Evolutionary conservation across 2,888 invertebrate species (phyloP), one percentile per base, ranked within the genome.

Genomic region (Scaptomyza tumidula): DNA sequence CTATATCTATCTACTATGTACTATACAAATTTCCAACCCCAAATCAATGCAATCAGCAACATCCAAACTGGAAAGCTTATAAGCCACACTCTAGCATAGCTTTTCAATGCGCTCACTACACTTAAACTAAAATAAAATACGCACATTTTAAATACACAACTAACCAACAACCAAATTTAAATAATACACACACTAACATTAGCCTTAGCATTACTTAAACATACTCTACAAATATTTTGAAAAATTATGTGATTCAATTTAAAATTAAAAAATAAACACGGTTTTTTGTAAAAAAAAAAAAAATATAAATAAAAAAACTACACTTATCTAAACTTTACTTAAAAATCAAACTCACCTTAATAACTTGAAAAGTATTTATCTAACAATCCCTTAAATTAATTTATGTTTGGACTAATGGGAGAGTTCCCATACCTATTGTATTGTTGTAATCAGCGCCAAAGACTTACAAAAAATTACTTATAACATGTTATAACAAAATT

Each of bases 181-280:
- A 41, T 43, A 62, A 56, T 33, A 43, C 43, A 45, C 64, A 59
- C 31, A 71, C 50, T 71, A 70, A 77, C 49, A 71, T 46, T 84
- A 81, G 85, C 37, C 52, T 87, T 80, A 78, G 86, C 68, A 67
- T 76, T 65, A 68, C 66, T 76, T 69, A 64, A 66, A 60, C 66
- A 59, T 58, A 75, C 49, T 65, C 57, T 61, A 67, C 46, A 79
- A 70, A 77, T 64, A 79, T 80, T 84, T 80, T 75, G 58, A 84
- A 58, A 76, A 80, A 69, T 77, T 88, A 82, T 85, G 85, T 85
- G 85, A 85, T 85, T 85, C 70, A 80, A 85, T 85, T 85, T 69
- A 54, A 85, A 85, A 85, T 86, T 87, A 80, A 76, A 70, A 75
- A 60, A 39, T 52, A 66, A 66, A 72, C 31, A 56, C 70, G 55